A percentile compares a stretch with the other conserved stretches of the same genome.
Evolutionary conservation across 2,888 invertebrate genomes (phyloP).

Genomic region (Pyrocoelia pectoralis): DNA sequence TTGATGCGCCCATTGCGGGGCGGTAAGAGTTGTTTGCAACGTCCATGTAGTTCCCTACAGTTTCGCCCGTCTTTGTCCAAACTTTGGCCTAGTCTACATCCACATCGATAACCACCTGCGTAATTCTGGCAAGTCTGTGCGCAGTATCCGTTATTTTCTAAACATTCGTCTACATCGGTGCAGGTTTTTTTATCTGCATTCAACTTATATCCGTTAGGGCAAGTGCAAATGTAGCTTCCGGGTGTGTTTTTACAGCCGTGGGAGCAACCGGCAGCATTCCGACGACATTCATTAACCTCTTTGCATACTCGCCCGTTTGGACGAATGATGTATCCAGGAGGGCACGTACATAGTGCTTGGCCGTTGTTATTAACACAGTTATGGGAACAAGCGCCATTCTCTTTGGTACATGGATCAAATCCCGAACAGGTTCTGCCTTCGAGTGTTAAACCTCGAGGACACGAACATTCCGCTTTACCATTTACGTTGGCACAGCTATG

Average conservation of each 20-base stretch:
- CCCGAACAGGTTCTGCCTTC: constrained; percentile 53
- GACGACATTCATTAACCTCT: constrained; percentile 67
- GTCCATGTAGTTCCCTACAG: constrained; percentile 41
- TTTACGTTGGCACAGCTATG: constrained; percentile 58
- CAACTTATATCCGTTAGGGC: constrained; percentile 59
- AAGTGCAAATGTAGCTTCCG: constrained; percentile 63
- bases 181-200: constrained; percentile 53
- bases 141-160: constrained; percentile 63
- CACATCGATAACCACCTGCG: constrained; percentile 62
- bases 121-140: constrained; percentile 58
- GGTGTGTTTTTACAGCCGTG: constrained; percentile 67
- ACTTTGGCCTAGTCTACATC: constrained; percentile 59
- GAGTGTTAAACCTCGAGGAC: constrained; percentile 34
- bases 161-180: constrained; percentile 59
- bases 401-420: constrained; percentile 55
- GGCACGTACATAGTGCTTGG: constrained; percentile 64
- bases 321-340: constrained; percentile 59
- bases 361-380: constrained; percentile 56
- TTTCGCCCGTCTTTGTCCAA: constrained; percentile 43
- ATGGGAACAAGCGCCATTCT: constrained; percentile 61
- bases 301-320: constrained; percentile 59
- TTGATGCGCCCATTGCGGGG: constrained; percentile 49
- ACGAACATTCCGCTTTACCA: constrained; percentile 36
- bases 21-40: constrained; percentile 47
- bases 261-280: constrained; percentile 68